Evolutionary conservation across 2,888 invertebrate genomes (phyloP).

Genomic region (Urechis unicinctus): DNA sequence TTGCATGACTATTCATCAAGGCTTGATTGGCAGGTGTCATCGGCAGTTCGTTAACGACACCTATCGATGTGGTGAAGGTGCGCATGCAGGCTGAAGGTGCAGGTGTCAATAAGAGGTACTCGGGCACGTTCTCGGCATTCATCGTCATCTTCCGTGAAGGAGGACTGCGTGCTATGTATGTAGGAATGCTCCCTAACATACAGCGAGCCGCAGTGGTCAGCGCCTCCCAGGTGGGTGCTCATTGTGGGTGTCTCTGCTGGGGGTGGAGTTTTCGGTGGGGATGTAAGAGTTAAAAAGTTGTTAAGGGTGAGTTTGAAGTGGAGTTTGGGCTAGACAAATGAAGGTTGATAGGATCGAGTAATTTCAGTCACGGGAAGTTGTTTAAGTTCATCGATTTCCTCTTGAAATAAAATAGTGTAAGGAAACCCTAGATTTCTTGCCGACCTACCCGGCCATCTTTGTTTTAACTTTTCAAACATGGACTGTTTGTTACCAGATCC

Average conservation of each 20-base stretch:
- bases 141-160: constrained; percentile 23
- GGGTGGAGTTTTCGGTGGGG: too few species aligned
- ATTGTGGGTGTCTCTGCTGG: background rate
- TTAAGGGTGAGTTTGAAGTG: too few species aligned
- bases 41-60: constrained; percentile 35
- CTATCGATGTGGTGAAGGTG: constrained; percentile 39
- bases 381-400: background rate
- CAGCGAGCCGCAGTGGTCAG: constrained; percentile 37
- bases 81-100: constrained; percentile 32
- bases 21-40: constrained; percentile 33
- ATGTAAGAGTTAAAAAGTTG: too few species aligned
- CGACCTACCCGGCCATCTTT: background rate
- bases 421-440: background rate
- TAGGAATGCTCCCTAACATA: constrained; percentile 35
- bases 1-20: too few species aligned
- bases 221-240: constrained; percentile 31
- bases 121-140: constrained; percentile 26
- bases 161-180: constrained; percentile 31
- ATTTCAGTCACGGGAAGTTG: too few species aligned
- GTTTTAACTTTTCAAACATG: background rate
- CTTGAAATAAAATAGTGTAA: background rate
- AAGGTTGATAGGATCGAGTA: too few species aligned
- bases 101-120: constrained; percentile 26
- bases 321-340: too few species aligned
- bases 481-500: constrained; percentile 26